A percentile compares a stretch with the other conserved stretches of the same genome.
Evolutionary conservation across 2,113 vertebrate genomes (phyloP).

Genomic region (Callipepla squamata): DNA sequence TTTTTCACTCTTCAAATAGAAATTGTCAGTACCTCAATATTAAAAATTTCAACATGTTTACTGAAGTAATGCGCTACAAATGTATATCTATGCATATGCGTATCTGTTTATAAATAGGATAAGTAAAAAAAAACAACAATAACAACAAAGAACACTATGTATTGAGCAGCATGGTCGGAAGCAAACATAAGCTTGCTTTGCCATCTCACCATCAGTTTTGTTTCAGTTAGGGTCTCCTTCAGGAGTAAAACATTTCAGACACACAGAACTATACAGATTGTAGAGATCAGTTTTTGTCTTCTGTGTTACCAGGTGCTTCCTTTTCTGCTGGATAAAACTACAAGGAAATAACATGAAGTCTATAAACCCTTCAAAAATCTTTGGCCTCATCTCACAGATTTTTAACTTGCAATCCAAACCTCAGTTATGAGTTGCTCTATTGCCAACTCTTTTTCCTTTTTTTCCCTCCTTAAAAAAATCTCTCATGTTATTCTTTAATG

Average conservation of each 20-base stretch:
- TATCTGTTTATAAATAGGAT: neutral
- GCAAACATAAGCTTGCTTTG: neutral
- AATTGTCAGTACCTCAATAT: neutral
- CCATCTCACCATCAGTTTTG: neutral
- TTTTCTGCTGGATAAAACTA: constrained; percentile 23
- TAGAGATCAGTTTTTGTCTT: constrained; percentile 20
- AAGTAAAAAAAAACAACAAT: neutral
- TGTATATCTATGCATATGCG: neutral
- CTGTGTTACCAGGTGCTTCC: constrained; percentile 36
- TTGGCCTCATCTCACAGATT: constrained; percentile 2
- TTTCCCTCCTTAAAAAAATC: neutral
- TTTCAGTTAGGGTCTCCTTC: neutral
- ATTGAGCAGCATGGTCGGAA: neutral
- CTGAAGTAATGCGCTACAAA: neutral
- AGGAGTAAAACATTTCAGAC: no score
- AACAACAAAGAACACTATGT: no score
- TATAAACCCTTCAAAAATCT: neutral
- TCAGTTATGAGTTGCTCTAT: neutral
- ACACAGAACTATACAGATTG: neutral
- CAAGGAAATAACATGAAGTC: neutral
- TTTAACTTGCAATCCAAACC: neutral
- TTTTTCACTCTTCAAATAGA: neutral
- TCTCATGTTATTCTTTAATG: neutral
- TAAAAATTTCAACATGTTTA: neutral
- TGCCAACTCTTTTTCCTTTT: neutral